Evolutionary conservation across 2,113 vertebrate species (phyloP).

Genomic region (Dasyurus viverrinus): DNA sequence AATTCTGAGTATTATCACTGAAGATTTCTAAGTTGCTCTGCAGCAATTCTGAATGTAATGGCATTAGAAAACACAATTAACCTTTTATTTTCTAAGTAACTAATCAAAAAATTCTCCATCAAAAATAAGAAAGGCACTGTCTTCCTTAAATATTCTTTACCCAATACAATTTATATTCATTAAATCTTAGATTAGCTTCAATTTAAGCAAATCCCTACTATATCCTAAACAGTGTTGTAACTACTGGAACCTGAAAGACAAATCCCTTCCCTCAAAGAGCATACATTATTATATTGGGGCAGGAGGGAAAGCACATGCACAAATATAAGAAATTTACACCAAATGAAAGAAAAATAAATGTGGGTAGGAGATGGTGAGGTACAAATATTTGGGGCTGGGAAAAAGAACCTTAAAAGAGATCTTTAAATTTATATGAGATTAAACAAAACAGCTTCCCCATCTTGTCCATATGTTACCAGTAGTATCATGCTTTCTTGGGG

Average conservation of each 20-base stretch:
- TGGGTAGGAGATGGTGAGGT: neutral
- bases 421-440: neutral
- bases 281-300: neutral
- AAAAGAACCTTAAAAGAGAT: neutral
- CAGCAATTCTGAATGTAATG: slow-evolving; percentile 11
- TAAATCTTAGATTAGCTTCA: neutral
- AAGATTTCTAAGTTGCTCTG: neutral
- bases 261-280: neutral
- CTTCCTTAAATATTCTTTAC: neutral
- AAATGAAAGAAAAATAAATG: neutral
- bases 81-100: slow-evolving; percentile 39
- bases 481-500: neutral
- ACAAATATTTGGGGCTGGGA: neutral
- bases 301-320: neutral
- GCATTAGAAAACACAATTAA: neutral
- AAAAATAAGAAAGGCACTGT: neutral
- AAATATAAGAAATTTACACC: neutral
- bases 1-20: slow-evolving; percentile 11
- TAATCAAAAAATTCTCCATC: neutral
- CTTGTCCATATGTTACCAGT: neutral
- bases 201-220: neutral
- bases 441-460: neutral
- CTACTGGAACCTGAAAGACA: neutral
- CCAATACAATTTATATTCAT: neutral
- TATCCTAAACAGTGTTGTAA: neutral